phyloP scores from a whole-genome alignment of 1,140 invertebrate species.

The Cyclina sinensis region DNA sequence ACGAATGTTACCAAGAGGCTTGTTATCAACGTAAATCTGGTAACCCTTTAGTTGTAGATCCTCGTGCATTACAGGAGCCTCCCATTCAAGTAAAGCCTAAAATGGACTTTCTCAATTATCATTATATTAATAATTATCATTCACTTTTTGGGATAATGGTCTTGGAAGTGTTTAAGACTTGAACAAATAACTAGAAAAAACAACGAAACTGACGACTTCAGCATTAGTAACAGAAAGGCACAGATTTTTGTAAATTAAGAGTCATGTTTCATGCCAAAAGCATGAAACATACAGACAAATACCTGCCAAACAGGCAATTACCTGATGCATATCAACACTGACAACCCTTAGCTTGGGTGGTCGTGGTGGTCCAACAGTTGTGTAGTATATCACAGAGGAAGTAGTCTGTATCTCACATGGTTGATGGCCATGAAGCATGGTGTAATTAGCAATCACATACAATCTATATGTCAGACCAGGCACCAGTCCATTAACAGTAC shows the following conservation, averaged over 20 bases:
- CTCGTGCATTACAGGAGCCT: constrained; percentile 76
- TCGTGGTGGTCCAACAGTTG: constrained; percentile 83
- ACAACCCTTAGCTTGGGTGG: constrained; percentile 80
- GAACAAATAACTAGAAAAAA: too few relatives aligned
- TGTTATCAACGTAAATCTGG: constrained; percentile 82
- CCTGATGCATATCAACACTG: constrained; percentile 83
- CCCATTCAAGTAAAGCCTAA: constrained; percentile 83
- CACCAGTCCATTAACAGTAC: constrained; percentile 82
- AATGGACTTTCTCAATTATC: too few relatives aligned
- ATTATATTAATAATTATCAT: too few relatives aligned
- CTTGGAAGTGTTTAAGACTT: too few relatives aligned
- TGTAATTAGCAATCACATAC: constrained; percentile 85
- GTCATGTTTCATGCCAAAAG: too few relatives aligned
- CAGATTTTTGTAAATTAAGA: too few relatives aligned
- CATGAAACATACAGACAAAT: too few relatives aligned
- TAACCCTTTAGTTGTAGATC: constrained; percentile 81
- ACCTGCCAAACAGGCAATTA: constrained; percentile 48
- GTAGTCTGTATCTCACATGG: constrained; percentile 84
- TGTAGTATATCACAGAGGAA: constrained; percentile 85
- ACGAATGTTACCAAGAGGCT: constrained; percentile 76
- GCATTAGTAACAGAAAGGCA: too few relatives aligned
- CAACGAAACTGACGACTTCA: too few relatives aligned
- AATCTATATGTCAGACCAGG: constrained; percentile 84
- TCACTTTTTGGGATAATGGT: too few relatives aligned
- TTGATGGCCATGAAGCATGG: constrained; percentile 76